Evolutionary conservation across 1,140 invertebrate genomes (phyloP).

Genomic region (Rhizoglyphus robini): DNA sequence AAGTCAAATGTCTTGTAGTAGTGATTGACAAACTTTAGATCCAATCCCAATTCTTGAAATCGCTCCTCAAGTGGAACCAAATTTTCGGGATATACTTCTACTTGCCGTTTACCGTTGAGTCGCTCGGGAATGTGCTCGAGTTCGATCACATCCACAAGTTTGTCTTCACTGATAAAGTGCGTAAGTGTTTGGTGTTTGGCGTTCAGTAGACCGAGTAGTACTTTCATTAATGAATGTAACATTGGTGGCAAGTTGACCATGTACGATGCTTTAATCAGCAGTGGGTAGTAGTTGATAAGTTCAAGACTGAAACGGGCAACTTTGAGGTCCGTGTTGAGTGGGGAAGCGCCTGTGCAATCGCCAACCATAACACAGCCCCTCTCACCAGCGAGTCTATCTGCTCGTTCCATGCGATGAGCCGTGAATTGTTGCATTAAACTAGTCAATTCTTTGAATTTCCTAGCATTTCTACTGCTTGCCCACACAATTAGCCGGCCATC

Average conservation of each 20-base stretch:
- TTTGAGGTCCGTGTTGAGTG: not conserved
- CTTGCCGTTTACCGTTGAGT: not conserved
- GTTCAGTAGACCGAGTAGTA: not conserved
- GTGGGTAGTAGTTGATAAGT: not conserved
- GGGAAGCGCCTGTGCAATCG: not conserved
- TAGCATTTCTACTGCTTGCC: not conserved
- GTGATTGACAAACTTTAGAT: not conserved
- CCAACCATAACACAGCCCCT: not conserved
- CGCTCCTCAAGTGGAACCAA: not conserved
- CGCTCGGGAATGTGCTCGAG: not conserved
- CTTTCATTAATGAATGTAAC: not conserved
- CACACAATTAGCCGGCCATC: not conserved
- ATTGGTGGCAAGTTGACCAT: conserved; percentile 7
- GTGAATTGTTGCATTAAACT: not conserved
- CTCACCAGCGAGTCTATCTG: too few species aligned
- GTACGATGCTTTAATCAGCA: not conserved
- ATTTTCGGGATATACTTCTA: not conserved
- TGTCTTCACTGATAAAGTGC: not conserved
- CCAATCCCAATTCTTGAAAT: not conserved
- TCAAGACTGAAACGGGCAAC: not conserved
- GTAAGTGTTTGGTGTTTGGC: not conserved
- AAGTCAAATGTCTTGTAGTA: not conserved
- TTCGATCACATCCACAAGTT: not conserved
- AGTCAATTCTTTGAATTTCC: not conserved
- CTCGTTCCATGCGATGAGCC: conserved; percentile 1